These are phyloP conservation scores for Boloria euphrosyne DNA, from an alignment of 2,888 invertebrate species.

Conservation along the genomic window DNA sequence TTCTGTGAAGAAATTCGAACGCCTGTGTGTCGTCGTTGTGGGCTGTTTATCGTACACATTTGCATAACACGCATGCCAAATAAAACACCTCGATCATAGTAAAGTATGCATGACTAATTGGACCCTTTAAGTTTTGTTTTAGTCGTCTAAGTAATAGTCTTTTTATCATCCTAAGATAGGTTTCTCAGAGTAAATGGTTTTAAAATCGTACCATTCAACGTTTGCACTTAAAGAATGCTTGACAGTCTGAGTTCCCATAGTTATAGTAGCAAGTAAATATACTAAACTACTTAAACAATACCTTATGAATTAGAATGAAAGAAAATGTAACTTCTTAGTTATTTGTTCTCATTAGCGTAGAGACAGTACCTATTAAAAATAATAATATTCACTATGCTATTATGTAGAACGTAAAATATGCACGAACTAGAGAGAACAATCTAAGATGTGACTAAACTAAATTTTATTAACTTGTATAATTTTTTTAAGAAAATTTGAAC, in stretches of 20 bases:
- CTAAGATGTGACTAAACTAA: too few species aligned
- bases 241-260: neutral
- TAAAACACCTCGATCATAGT: slow-evolving; percentile 60
- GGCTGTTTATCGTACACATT: slow-evolving; percentile 60
- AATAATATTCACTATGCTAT: too few species aligned
- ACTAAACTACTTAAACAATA: neutral
- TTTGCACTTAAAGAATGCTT: neutral
- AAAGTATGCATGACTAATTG: slow-evolving; percentile 64
- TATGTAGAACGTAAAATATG: too few species aligned
- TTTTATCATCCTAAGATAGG: slow-evolving; percentile 9
- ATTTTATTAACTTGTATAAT: too few species aligned
- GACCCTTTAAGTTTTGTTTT: slow-evolving; percentile 35
- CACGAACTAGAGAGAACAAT: too few species aligned
- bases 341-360: too few species aligned
- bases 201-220: neutral
- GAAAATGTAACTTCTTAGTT: too few species aligned
- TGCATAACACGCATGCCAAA: slow-evolving; percentile 60
- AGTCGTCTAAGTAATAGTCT: slow-evolving; percentile 15
- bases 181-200: neutral
- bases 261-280: neutral
- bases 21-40: slow-evolving; percentile 52
- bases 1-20: slow-evolving; percentile 45
- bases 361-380: too few species aligned
- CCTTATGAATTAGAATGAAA: too few species aligned
- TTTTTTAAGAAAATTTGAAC: too few species aligned